A percentile compares a stretch with the other conserved stretches of the same genome.
Conservation (phyloP, 2,888 invertebrate species). For the Oscheius sp. region DNA sequence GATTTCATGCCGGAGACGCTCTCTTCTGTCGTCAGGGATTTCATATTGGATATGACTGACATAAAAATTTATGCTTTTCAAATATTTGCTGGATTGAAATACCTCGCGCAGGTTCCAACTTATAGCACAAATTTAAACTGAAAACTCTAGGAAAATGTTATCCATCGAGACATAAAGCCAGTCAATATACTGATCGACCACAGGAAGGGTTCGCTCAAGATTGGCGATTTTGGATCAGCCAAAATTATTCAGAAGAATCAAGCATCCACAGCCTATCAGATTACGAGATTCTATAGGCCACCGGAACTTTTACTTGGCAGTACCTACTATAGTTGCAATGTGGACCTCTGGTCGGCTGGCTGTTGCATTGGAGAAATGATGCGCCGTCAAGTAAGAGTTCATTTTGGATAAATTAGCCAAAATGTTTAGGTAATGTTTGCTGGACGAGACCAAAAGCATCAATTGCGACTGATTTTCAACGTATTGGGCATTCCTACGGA, state of each 20-base stretch:
- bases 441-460: slow-evolving; percentile 43
- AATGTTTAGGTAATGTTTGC: slow-evolving; percentile 42
- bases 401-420: no score
- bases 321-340: slow-evolving; percentile 44
- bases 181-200: slow-evolving; percentile 57
- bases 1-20: slow-evolving; percentile 54
- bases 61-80: slow-evolving; percentile 64
- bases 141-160: slow-evolving; percentile 33
- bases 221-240: slow-evolving; percentile 62
- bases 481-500: slow-evolving; percentile 36
- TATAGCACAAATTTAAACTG: no score
- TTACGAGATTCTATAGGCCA: slow-evolving; percentile 61
- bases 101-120: slow-evolving; percentile 44
- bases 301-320: slow-evolving; percentile 59
- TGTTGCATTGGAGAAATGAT: slow-evolving; percentile 61
- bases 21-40: slow-evolving; percentile 33
- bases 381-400: no score
- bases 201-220: slow-evolving; percentile 49
- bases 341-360: slow-evolving; percentile 59
- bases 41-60: slow-evolving; percentile 44
- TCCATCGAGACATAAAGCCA: slow-evolving; percentile 51
- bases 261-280: slow-evolving; percentile 51
- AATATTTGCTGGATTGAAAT: slow-evolving; percentile 57
- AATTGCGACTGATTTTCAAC: slow-evolving; percentile 38
- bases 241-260: slow-evolving; percentile 46